A percentile compares a stretch with the other conserved stretches of the same genome.
Evolutionary conservation across 2,113 vertebrate species (phyloP).

Genomic region (Sinocyclocheilus anshuiensis): DNA sequence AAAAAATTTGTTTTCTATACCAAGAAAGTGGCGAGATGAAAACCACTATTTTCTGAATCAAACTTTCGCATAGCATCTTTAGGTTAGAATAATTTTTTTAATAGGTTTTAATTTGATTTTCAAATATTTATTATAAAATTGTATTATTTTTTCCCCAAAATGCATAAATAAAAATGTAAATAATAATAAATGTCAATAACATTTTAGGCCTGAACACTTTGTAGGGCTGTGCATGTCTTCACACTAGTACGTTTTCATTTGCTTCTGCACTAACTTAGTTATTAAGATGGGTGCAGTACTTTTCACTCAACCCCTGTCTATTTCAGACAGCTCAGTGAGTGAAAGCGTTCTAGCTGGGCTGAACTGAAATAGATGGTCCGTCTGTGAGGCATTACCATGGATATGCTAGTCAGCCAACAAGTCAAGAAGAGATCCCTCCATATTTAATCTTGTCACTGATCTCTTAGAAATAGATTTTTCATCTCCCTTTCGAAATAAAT

Average conservation of each 20-base stretch:
- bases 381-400: conserved; percentile 51
- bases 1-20: no score
- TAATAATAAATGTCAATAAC: no score
- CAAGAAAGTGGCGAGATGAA: no score
- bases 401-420: conserved; percentile 62
- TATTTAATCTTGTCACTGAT: conserved; percentile 18
- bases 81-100: no score
- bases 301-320: conserved; percentile 26
- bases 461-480: conserved; percentile 29
- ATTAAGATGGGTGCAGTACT: conserved; percentile 4
- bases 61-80: no score
- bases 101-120: no score
- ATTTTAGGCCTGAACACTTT: background rate
- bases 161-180: no score
- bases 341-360: conserved; percentile 14
- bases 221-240: background rate
- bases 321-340: conserved; percentile 8
- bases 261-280: background rate
- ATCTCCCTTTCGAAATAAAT: background rate
- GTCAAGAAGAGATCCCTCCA: conserved; percentile 46
- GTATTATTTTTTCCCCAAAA: no score
- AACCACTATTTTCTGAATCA: no score
- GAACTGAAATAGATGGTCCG: conserved; percentile 57
- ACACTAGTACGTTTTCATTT: background rate
- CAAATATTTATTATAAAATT: no score